Base-by-base conservation (phyloP, 1,140 invertebrate species). In the Ectropis grisescens region DNA sequence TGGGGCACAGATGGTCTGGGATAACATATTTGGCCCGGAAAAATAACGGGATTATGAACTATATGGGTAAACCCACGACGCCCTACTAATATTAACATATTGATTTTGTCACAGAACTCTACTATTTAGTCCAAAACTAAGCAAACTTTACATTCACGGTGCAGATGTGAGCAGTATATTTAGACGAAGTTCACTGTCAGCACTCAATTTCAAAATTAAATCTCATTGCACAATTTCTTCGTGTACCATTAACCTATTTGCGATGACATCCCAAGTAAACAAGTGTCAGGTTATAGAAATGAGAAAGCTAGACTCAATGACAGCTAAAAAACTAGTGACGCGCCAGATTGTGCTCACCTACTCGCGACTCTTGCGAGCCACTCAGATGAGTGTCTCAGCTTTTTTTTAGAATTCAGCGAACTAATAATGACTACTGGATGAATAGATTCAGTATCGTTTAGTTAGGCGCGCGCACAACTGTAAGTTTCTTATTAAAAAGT, bases 371-470 rank as follows among this genome's bases (percentile, higher is more conserved):
- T 34, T 56, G 47, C 67, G 60, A 70, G 46, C 48, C 48, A 57
- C 39, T 25, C 47, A 36, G 56, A 48, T 69, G 60, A 70, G 46
- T 69, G 58, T 60, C 32, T 36, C 30, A 43, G 62, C 70, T 75
- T 71, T 68, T n/a, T 75, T 71, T 62, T 75, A 75, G 70, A 68
- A 51, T 65, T 65, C 54, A 69, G 62, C 70, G 46, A 54, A 52
- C 47, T 55, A 55, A 56, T 48, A 51, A 42, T 19, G 51, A 33
- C 31, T 40, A 50, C 44, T 32, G 47, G 33, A 35, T 34, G 37
- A 33, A 49, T 44, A 37, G 49, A 49, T 47, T 33, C 58, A 66
- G 68, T 72, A 48, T 46, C 34, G 54, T 59, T 58, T 50, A 43
- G 55, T 53, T 65, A 58, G 55, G 62, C 67, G 70, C 51, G 61